Base-by-base conservation (phyloP, 2,888 invertebrate species). In the Brenthis daphne region DNA sequence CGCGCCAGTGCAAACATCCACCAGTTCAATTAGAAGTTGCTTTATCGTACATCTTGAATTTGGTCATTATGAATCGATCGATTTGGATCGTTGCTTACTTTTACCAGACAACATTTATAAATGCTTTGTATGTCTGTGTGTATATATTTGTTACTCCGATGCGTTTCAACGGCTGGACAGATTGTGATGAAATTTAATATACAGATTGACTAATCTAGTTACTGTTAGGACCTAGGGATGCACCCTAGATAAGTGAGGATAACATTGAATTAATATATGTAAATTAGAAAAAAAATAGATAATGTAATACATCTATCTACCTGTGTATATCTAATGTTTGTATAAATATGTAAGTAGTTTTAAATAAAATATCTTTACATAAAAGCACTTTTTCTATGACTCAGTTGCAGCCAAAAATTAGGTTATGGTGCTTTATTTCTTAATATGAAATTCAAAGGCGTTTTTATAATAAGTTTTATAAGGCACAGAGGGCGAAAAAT, bases 1-100 rank as follows among this genome's bases (percentile, higher is more conserved):
- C 70, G 55, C 67, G 69, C 69, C 71, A 72, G 53, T 65, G 29
- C 70, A 72, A 69, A 72, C 72, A 72, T 53, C 61, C 70, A 48
- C 63, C 43, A 63, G 70, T 37, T 70, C 70, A 65, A 67, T 72
- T 72, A 72, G 65, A 33, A 63, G 53, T 65, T 73, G 64, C 74
- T 66, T 51, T 60, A 29, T 43, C 56, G 51, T 61, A 63, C 53
- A 47, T 63, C 51, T 61, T 51, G 61, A 16, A 51, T 63, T 63
- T 16, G 37, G 53, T 63, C 63, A 29, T 53, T 53, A 53, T 60
- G n/a, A 4, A 29, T 14, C 11, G n/a, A 50, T n/a, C 37, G 11
- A 43, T 43, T 43, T 43, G 11, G 11, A 43, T 43, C 37, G 37
- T 37, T 43, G 37, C 37, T 43, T 43, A 43, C 37, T 43, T 29